Evolutionary conservation across 2,888 invertebrate genomes (phyloP), one percentile per base, ranked within the genome.

Genomic region (Lottia gigantea): DNA sequence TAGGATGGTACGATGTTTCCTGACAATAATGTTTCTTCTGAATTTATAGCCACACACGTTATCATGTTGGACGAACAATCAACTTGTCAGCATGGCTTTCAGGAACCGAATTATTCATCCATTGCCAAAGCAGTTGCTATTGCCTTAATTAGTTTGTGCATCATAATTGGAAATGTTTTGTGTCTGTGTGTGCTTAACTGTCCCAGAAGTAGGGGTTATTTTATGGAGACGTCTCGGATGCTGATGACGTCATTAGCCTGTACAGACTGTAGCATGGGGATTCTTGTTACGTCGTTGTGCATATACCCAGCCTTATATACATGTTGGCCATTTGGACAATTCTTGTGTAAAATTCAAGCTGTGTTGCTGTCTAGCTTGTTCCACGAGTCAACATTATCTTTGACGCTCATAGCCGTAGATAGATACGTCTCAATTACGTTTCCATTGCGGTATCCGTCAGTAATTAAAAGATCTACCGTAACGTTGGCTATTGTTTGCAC

Each of bases 221-320:
- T 78, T 55, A 31, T 74, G 65, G 75, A 74, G 67, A 67, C 73
- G 47, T 73, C 75, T 8, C 70, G 78, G 19, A 71, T 73, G 40
- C 71, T 75, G 26, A 78, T 78, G 76, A 78, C 74, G 62, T 78
- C 78, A 25, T 62, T 78, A 64, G 73, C 73, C 14, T 75, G 74
- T 62, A 75, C 78, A 6, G 78, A 78, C 64, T 71, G 75, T 16
- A 70, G 72, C 12, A 78, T 78, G 46, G 78, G 78, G 4, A 40
- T 76, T 15, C 62, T 76, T 14, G 72, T 78, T 61, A 75, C 75
- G n/a, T 72, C 78, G 4, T 74, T 73, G 11, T 73, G 72, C 15
- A 66, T 76, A 23, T 78, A 78, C 40, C 72, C 78, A 3, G 78
- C 76, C 1, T 66, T 78, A 0, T 74, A 73, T 46, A 69, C 72